Conservation (phyloP, 1,140 invertebrate genomes). For the Tetranychus urticae region DNA sequence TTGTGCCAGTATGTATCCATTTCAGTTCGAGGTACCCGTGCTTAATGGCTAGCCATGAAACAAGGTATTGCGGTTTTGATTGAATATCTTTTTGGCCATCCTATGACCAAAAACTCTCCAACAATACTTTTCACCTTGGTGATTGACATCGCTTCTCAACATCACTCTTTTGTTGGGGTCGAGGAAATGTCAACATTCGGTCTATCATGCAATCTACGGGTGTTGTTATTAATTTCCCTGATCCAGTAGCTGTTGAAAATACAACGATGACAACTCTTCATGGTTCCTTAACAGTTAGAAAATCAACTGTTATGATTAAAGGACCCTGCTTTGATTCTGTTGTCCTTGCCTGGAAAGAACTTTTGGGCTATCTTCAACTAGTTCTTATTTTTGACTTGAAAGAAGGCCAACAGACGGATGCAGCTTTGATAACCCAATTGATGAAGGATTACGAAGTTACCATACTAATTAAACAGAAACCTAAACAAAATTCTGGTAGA, state of each 20-base stretch:
- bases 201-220: constrained; percentile 60
- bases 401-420: constrained; percentile 39
- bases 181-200: constrained; percentile 57
- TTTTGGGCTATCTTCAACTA: constrained; percentile 69
- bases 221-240: constrained; percentile 40
- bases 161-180: constrained; percentile 63
- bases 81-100: constrained; percentile 11
- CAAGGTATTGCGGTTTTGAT: constrained; percentile 11
- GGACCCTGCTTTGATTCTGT: constrained; percentile 57
- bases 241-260: constrained; percentile 38
- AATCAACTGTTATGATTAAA: constrained; percentile 69
- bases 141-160: constrained; percentile 76
- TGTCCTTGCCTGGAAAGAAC: constrained; percentile 60
- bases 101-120: constrained; percentile 8
- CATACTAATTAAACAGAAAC: constrained; percentile 59
- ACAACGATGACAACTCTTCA: constrained; percentile 31
- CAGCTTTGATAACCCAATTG: constrained; percentile 38
- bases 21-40: constrained; percentile 11
- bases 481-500: constrained; percentile 48
- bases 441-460: constrained; percentile 38
- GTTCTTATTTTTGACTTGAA: constrained; percentile 79
- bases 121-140: constrained; percentile 57
- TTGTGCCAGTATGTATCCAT: constrained; percentile 6
- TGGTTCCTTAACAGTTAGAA: constrained; percentile 55
- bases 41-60: constrained; percentile 6